Base-by-base conservation (phyloP, 53 echinoderm and acorn worm genomes). In the Echinometra lucunter region DNA sequence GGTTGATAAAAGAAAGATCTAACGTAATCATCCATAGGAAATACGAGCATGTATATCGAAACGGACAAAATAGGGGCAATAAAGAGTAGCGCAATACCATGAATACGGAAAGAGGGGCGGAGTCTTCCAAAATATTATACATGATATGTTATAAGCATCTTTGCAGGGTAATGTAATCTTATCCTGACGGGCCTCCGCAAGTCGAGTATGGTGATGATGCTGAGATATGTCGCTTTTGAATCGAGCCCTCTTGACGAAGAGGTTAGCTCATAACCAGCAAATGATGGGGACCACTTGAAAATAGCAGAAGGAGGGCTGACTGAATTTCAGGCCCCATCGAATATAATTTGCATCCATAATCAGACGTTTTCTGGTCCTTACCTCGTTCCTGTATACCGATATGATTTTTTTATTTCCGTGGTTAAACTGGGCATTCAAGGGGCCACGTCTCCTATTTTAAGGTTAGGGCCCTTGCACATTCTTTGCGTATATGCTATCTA, bases 161-260 rank as follows among this genome's bases (percentile, higher is more conserved):
- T 75, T 38, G n/a, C 10, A 47, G 12, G n/a, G 3, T 28, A 47
- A n/a, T 85, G 85, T 49, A 85, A 85, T 30, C 28, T n/a, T 47
- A 85, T 85, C n/a, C 28, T 47, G 42, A 49, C 47, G n/a, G 10
- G 8, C 11, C 85, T 47, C 28, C 30, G 12, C 85, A 49, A n/a
- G 47, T 21, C 5, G 42, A 5, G 18, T 85, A 47, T 30, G 42
- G 28, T 27, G 15, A 85, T 47, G 47, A 27, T n/a, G 49, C 27
- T 13, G 85, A 85, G 47, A 85, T 47, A 85, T 85, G 45, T 85
- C 85, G 28, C 85, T 85, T 85, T 10, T n/a, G 45, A 49, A 15
- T 85, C 47, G 49, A 45, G 49, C 3, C 27, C 85, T 49, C 85
- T 85, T 49, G 85, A 72, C 32, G 19, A 27, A 49, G 21, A 49